A percentile compares a stretch with the other conserved stretches of the same genome.
phyloP scores from a whole-genome alignment of 1,140 invertebrate genomes.

The Coelopa frigida region DNA sequence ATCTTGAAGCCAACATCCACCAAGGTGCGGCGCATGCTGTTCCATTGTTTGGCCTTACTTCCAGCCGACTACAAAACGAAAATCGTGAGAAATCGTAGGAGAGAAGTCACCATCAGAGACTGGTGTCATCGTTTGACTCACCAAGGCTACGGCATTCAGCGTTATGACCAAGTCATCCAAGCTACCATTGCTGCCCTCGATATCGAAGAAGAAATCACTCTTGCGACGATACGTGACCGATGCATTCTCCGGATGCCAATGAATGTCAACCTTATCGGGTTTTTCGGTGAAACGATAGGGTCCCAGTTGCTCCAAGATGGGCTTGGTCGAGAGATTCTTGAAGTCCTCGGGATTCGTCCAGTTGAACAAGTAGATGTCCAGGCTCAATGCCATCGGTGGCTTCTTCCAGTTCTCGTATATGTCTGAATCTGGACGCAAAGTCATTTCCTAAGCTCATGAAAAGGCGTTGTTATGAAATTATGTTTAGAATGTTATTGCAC shows the following conservation, averaged over 20 bases:
- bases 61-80: conserved; percentile 57
- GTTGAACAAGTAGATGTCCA: conserved; percentile 73
- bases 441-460: conserved; percentile 48
- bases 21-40: conserved; percentile 49
- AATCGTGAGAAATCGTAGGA: not conserved
- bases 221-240: conserved; percentile 74
- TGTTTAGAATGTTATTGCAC: not conserved
- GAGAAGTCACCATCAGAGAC: not conserved
- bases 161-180: conserved; percentile 69
- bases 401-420: conserved; percentile 63
- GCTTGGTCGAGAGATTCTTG: conserved; percentile 49
- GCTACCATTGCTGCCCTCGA: conserved; percentile 61
- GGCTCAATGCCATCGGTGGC: conserved; percentile 66
- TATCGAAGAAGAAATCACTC: conserved; percentile 70
- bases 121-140: conserved; percentile 48
- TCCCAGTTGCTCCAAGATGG: conserved; percentile 60
- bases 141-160: conserved; percentile 74
- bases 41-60: conserved; percentile 53
- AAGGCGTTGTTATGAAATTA: not conserved
- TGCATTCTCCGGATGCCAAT: conserved; percentile 62
- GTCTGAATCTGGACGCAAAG: conserved; percentile 52
- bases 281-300: conserved; percentile 66
- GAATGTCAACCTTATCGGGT: conserved; percentile 62
- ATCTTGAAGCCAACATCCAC: conserved; percentile 51
- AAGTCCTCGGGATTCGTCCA: conserved; percentile 70